Conservation (phyloP, 2,888 invertebrate species). For the Mesopsocus fuscifrons region DNA sequence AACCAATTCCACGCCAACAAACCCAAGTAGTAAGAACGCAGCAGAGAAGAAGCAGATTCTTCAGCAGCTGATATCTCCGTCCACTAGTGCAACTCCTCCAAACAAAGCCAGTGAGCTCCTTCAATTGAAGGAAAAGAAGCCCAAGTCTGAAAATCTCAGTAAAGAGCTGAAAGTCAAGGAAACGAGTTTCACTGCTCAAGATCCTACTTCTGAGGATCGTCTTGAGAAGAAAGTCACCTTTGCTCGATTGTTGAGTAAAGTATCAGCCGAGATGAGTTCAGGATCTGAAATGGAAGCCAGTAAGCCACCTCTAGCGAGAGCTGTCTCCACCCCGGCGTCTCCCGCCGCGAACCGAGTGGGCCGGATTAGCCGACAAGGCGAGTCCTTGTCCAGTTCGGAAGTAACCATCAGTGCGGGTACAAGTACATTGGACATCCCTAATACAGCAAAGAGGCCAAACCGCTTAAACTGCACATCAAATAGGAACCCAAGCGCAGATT, state of each 20-base stretch:
- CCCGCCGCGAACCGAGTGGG: slow-evolving; percentile 46
- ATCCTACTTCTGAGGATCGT: slow-evolving; percentile 41
- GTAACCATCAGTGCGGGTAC: slow-evolving; percentile 30
- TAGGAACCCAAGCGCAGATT: slow-evolving; percentile 47
- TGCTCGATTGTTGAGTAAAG: slow-evolving; percentile 50
- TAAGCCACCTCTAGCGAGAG: slow-evolving; percentile 17
- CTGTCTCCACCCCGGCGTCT: slow-evolving; percentile 33
- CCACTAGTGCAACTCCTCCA: slow-evolving; percentile 37
- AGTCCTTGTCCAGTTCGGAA: slow-evolving; percentile 55
- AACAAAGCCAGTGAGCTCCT: slow-evolving; percentile 51
- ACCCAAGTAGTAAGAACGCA: slow-evolving; percentile 54
- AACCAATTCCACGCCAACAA: slow-evolving; percentile 59
- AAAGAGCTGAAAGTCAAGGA: slow-evolving; percentile 37
- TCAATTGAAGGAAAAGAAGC: slow-evolving; percentile 40
- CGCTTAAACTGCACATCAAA: slow-evolving; percentile 7
- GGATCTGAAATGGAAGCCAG: slow-evolving; percentile 47
- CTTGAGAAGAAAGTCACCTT: slow-evolving; percentile 63
- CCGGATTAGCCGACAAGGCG: slow-evolving; percentile 56
- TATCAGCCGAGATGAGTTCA: slow-evolving; percentile 57
- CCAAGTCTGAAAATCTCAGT: slow-evolving; percentile 27
- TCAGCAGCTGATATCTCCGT: slow-evolving; percentile 55
- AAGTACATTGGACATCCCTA: slow-evolving; percentile 20
- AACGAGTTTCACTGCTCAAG: slow-evolving; percentile 34
- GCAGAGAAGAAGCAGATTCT: slow-evolving; percentile 62
- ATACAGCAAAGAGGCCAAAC: slow-evolving; percentile 12